Evolutionary conservation across 2,113 vertebrate species (phyloP), one percentile per base, ranked within the genome.

Genomic region (Heptranchias perlo): DNA sequence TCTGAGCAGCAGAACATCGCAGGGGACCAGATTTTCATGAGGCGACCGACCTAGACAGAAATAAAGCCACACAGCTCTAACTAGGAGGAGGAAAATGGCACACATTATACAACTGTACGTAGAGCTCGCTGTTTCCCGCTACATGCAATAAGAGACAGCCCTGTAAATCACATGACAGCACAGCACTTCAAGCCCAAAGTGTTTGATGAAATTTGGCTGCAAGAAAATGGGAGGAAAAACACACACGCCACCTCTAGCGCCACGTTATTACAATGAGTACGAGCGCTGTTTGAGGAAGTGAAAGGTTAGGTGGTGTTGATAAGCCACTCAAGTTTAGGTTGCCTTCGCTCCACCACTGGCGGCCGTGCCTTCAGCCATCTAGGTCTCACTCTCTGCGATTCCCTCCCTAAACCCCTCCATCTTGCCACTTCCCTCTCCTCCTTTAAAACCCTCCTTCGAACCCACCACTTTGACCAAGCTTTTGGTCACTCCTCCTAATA

Each of bases 1-100:
- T 0, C 99, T 97, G 0, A 99, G 97, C 47, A 99, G 97, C 86
- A 99, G 97, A 82, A 99, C 98, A 0, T 99, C 99, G 1, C 99
- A 99, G 0, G 99, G 99, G 28, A 99, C 99, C 78, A 99, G 96
- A 96, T 99, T 99, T 67, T 99, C 99, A 49, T 99, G 99, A 0
- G 99, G 99, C 0, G 99, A 99, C 0, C 99, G 98, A 84, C 99
- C 99, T 87, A 96, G 2, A 0, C 93, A 39, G 31, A 44, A 49
- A 95, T 3, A 92, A 91, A 0, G 0, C 10, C 44, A 94, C 0
- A 92, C 87, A 0, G 0, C 14, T 23, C 87, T 35, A 13, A 0
- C 1, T 1, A 16, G 0, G 3, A 21, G n/a, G 23, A 7, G 23
- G 0, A 28, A 14, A 52, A 4, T 3, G 35, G 16, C 18, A 87